Conservation (phyloP, 2,113 vertebrate genomes). For the Cyphomyrus plagiostoma region DNA sequence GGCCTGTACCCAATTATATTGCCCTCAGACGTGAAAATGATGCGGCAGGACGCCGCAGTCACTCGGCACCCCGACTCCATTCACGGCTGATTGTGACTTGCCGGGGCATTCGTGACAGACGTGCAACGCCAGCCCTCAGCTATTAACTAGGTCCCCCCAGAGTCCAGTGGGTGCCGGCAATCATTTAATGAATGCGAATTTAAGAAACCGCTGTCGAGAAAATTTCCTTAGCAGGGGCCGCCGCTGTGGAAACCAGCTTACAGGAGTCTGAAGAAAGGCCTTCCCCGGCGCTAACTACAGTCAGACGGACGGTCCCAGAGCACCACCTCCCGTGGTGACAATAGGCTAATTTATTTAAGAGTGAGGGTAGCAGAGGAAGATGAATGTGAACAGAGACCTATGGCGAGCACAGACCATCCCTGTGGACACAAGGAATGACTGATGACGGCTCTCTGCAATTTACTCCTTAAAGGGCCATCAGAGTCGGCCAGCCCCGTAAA, state of each 20-base stretch:
- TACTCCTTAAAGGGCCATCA: slow-evolving; percentile 38
- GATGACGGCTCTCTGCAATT: slow-evolving; percentile 39
- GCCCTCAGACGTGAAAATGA: slow-evolving; percentile 23
- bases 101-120: slow-evolving; percentile 18
- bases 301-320: slow-evolving; percentile 24
- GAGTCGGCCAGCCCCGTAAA: slow-evolving; percentile 27
- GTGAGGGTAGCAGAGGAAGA: slow-evolving; percentile 33
- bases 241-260: neutral
- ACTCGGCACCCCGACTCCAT: slow-evolving; percentile 16
- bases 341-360: slow-evolving; percentile 43
- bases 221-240: slow-evolving; percentile 17
- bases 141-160: neutral
- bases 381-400: slow-evolving; percentile 31
- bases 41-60: neutral
- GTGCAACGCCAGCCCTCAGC: neutral
- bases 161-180: slow-evolving; percentile 5
- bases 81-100: slow-evolving; percentile 33
- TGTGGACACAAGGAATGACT: slow-evolving; percentile 29
- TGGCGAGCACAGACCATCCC: slow-evolving; percentile 22
- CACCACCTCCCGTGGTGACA: slow-evolving; percentile 29
- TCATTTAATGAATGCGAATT: slow-evolving; percentile 34
- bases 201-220: slow-evolving; percentile 20
- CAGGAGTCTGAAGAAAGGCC: neutral
- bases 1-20: slow-evolving; percentile 21
- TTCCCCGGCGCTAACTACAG: slow-evolving; percentile 22